Evolutionary conservation across 2,888 invertebrate genomes (phyloP).

Genomic region (Antitype chi): DNA sequence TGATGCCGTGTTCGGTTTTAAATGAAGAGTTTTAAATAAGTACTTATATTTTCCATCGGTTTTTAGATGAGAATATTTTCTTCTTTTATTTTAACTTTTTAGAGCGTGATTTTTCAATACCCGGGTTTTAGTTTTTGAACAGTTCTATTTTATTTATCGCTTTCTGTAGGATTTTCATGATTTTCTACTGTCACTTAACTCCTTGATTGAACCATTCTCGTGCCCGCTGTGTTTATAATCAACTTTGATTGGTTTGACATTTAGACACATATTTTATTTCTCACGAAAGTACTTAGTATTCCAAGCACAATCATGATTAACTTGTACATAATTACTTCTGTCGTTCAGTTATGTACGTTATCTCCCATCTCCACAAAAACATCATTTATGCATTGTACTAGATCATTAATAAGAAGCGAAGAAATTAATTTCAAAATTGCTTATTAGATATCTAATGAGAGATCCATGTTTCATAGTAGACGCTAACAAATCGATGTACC

Average conservation of each 20-base stretch:
- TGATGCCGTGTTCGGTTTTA: no score
- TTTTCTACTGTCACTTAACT: background rate
- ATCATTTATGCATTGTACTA: constrained; percentile 23
- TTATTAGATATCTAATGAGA: constrained; percentile 46
- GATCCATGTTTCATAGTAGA: constrained; percentile 44
- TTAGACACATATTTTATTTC: constrained; percentile 12
- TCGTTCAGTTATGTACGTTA: constrained; percentile 21
- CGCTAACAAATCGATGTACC: constrained; percentile 54
- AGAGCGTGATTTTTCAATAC: no score
- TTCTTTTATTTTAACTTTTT: no score
- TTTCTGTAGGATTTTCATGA: background rate
- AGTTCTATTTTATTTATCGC: no score
- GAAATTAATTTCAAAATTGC: constrained; percentile 50
- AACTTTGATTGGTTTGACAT: constrained; percentile 10
- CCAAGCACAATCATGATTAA: constrained; percentile 10
- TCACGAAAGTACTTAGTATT: background rate
- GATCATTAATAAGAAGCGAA: constrained; percentile 19
- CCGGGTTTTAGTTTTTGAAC: no score
- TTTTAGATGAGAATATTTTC: no score
- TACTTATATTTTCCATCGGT: no score
- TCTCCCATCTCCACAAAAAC: constrained; percentile 34
- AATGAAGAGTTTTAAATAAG: no score
- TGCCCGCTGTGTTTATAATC: background rate
- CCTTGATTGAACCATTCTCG: background rate
- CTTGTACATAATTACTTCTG: constrained; percentile 42